Evolutionary conservation across 2,113 vertebrate species (phyloP).

Genomic region (Sinocyclocheilus anophthalmus): DNA sequence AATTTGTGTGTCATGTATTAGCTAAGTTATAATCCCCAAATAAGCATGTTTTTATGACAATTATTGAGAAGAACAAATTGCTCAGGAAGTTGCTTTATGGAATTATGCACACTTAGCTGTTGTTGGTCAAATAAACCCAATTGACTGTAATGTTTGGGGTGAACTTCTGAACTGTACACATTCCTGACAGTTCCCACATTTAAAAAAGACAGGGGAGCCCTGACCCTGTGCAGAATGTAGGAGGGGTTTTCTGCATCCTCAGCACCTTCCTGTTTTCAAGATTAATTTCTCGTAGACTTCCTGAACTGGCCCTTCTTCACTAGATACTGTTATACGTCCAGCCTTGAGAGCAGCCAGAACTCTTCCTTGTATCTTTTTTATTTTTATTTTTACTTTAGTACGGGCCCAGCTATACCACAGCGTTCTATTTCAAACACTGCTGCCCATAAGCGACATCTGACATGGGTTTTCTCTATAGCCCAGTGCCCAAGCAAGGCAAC

Average conservation of each 20-base stretch:
- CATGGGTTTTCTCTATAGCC: slow-evolving; percentile 64
- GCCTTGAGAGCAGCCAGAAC: background rate
- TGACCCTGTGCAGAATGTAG: slow-evolving; percentile 45
- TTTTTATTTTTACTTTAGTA: slow-evolving; percentile 9
- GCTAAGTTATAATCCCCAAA: background rate
- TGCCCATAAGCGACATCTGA: slow-evolving; percentile 72
- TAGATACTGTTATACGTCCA: slow-evolving; percentile 43
- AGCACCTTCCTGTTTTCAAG: slow-evolving; percentile 67
- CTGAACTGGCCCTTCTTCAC: slow-evolving; percentile 60
- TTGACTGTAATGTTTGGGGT: slow-evolving; percentile 60
- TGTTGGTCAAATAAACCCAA: slow-evolving; percentile 2
- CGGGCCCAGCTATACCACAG: slow-evolving; percentile 62
- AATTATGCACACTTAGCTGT: background rate
- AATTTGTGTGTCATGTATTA: background rate
- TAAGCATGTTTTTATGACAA: background rate
- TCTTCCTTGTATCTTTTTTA: background rate
- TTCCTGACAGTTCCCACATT: slow-evolving; percentile 55
- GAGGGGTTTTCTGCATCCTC: slow-evolving; percentile 61
- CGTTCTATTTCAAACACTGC: slow-evolving; percentile 73
- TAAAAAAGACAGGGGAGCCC: slow-evolving; percentile 39
- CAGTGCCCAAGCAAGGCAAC: slow-evolving; percentile 51
- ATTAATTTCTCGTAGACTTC: slow-evolving; percentile 64
- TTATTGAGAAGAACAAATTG: background rate
- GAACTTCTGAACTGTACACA: slow-evolving; percentile 66
- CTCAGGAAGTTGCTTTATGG: background rate